Conservation (phyloP, 2,113 vertebrate species). For the Piprites chloris region DNA sequence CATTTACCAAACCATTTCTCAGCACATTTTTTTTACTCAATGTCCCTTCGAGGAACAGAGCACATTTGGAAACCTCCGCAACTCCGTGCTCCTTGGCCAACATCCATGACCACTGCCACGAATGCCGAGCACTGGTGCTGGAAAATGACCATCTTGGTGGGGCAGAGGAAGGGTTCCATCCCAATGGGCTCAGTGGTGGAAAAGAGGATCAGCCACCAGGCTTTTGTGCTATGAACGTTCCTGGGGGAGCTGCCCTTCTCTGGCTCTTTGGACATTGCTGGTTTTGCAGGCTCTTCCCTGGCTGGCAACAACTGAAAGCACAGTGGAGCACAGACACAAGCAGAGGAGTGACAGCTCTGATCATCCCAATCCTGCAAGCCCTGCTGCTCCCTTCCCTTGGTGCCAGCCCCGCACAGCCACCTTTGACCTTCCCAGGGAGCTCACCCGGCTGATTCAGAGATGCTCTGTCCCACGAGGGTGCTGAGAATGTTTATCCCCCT, state of each 20-base stretch:
- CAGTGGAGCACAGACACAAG: accelerated
- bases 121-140: background rate
- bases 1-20: background rate
- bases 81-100: background rate
- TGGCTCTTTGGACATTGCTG: background rate
- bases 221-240: accelerated
- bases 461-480: accelerated
- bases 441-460: background rate
- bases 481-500: background rate
- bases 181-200: accelerated
- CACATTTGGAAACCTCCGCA: background rate
- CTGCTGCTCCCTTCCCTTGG: background rate
- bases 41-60: background rate
- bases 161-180: background rate
- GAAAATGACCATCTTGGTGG: background rate
- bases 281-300: background rate
- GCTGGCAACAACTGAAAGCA: accelerated
- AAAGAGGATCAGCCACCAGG: background rate
- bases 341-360: background rate
- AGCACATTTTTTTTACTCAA: background rate
- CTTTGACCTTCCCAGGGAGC: background rate
- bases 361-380: background rate
- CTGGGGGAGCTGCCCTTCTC: background rate
- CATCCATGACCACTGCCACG: accelerated
- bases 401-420: background rate